Evolutionary conservation across 2,113 vertebrate genomes (phyloP).

Genomic region (Globicephala melas): DNA sequence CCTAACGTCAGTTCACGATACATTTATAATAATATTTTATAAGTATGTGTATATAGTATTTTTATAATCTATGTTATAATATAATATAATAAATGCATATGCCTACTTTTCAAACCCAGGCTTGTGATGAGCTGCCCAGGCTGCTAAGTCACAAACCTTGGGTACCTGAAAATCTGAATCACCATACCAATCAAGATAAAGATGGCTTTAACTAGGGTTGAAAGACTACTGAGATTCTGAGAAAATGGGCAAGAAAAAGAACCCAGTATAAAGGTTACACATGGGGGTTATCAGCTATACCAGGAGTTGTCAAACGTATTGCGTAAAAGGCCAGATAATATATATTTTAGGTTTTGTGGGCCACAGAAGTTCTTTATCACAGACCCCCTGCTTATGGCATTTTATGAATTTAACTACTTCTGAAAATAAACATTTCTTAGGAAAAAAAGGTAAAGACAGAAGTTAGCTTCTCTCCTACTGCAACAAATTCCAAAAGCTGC

Average conservation of each 20-base stretch:
- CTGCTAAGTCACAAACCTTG: background rate
- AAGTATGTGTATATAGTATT: background rate
- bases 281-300: background rate
- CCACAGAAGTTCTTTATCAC: background rate
- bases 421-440: background rate
- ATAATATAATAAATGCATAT: background rate
- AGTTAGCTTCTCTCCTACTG: background rate
- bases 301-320: background rate
- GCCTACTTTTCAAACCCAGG: background rate
- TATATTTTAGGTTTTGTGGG: background rate
- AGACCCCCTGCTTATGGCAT: background rate
- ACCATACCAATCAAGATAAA: background rate
- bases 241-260: background rate
- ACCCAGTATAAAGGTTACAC: background rate
- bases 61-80: background rate
- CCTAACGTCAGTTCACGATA: background rate
- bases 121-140: background rate
- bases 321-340: background rate
- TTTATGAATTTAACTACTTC: background rate
- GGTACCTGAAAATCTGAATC: background rate
- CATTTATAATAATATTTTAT: background rate
- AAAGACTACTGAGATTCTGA: background rate
- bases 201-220: background rate
- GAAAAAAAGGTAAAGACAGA: background rate
- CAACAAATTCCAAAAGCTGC: background rate